Percentiles rank a stretch among this genome's conserved stretches.
Evolutionary conservation across 2,113 vertebrate genomes (phyloP).

Genomic region (Hirundichthys speculiger): DNA sequence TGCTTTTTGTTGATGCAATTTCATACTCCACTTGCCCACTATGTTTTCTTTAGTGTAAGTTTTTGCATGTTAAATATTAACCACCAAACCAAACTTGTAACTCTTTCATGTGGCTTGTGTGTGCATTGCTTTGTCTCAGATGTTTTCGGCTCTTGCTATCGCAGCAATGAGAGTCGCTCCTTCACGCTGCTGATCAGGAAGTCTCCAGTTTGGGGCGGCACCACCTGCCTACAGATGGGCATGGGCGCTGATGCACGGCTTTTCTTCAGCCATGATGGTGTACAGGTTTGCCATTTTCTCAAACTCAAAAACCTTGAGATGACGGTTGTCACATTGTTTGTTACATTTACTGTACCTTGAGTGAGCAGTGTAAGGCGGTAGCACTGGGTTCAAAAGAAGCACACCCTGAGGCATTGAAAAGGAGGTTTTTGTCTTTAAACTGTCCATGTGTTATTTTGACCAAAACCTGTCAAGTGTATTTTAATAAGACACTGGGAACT

Average conservation of each 20-base stretch:
- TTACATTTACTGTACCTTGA: too few species aligned
- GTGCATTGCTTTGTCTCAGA: constrained; percentile 61
- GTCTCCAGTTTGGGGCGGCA: constrained; percentile 83
- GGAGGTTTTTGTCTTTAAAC: too few species aligned
- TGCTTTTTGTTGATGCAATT: background rate
- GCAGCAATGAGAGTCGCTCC: constrained; percentile 82
- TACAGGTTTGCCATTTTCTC: constrained; percentile 79
- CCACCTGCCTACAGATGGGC: constrained; percentile 89
- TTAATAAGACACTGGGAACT: too few species aligned
- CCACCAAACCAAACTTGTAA: background rate
- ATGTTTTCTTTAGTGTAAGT: too few species aligned
- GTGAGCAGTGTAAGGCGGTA: too few species aligned
- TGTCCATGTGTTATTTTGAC: too few species aligned
- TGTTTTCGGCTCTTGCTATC: constrained; percentile 86
- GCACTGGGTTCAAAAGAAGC: too few species aligned
- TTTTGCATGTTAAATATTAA: background rate
- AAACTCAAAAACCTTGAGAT: too few species aligned
- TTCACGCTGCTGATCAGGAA: constrained; percentile 84
- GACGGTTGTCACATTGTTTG: too few species aligned
- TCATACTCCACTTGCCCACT: background rate
- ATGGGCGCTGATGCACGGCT: constrained; percentile 83
- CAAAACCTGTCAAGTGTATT: too few species aligned
- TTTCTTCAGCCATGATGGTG: constrained; percentile 91
- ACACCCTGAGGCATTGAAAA: too few species aligned
- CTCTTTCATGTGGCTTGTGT: background rate